Percentiles rank a stretch among this genome's conserved stretches.
phyloP scores from a whole-genome alignment of 2,888 invertebrate genomes.

The Eulithis testata region DNA sequence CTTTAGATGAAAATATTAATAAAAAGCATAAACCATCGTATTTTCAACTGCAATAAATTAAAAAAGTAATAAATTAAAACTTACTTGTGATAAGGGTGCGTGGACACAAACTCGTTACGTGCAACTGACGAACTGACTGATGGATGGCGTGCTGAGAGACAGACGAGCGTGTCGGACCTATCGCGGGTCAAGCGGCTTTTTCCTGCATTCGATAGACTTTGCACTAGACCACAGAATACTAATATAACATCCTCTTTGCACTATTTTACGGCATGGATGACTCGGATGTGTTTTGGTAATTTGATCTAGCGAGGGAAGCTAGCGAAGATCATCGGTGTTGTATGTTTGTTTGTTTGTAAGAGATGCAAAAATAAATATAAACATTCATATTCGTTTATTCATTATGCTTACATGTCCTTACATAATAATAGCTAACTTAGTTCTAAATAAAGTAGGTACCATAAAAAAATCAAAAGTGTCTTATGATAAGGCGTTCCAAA shows the following conservation, averaged over 20 bases:
- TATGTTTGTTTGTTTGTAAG: no score
- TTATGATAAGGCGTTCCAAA: no score
- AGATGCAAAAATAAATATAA: no score
- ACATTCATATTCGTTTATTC: no score
- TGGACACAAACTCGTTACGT: slow-evolving; percentile 39
- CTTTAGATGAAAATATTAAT: no score
- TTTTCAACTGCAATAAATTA: neutral
- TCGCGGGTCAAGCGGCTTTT: slow-evolving; percentile 24
- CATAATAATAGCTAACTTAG: no score
- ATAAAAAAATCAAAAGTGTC: no score
- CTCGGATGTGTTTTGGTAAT: neutral
- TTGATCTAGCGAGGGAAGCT: neutral
- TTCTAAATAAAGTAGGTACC: no score
- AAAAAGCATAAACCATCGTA: no score
- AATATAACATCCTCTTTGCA: no score
- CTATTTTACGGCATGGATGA: neutral
- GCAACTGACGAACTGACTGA: slow-evolving; percentile 35
- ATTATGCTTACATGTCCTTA: no score
- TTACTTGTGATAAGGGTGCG: slow-evolving; percentile 55
- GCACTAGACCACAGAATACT: neutral
- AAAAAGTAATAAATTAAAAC: slow-evolving; percentile 34
- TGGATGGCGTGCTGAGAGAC: slow-evolving; percentile 21
- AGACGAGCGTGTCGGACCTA: slow-evolving; percentile 43
- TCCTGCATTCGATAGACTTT: slow-evolving; percentile 28
- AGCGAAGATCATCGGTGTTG: no score